Base-by-base conservation (phyloP, 2,113 vertebrate genomes). In the Podarcis cretensis region DNA sequence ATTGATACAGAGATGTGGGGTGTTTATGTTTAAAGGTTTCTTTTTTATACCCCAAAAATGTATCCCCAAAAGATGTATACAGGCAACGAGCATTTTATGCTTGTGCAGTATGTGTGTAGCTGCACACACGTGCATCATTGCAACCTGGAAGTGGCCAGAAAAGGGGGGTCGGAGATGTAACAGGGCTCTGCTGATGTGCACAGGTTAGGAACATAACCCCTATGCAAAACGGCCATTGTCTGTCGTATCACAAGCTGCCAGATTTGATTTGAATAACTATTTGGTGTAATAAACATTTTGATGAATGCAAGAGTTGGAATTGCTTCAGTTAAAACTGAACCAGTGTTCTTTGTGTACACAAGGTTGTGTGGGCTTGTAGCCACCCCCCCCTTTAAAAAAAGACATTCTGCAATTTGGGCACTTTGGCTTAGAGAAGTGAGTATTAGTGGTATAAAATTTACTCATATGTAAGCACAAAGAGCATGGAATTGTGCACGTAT, bases 221-320 rank as follows among this genome's bases (percentile, higher is more conserved):
- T 10, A 9, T 54, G 48, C 48, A 54, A 54, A 54, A 54, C 0
- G 48, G 48, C 48, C 48, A 54, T 54, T 54, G 2, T 54, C 48
- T 54, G 48, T 8, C 18, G 30, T 71, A 30, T 48, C 6, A 71
- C n/a, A 27, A 84, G 43, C 16, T 68, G 9, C 20, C n/a, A n/a
- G 82, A n/a, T 71, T 84, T 71, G 16, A n/a, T 71, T 43, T 48
- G 65, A 83, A 69, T 6, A 8, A 48, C 16, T 23, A 2, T 48
- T 43, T 83, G 25, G 40, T 48, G 10, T 40, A 18, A 30, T 65
- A 27, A 48, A 7, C 7, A 83, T 10, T 71, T 69, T 66, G 57
- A 27, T 90, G 92, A 87, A 95, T 87, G 84, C 85, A 93, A 85
- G 85, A 91, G 87, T 95, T 94, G 83, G 85, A 73, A 91, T 92